phyloP scores from a whole-genome alignment of 2,113 vertebrate genomes.

The Dascyllus trimaculatus region DNA sequence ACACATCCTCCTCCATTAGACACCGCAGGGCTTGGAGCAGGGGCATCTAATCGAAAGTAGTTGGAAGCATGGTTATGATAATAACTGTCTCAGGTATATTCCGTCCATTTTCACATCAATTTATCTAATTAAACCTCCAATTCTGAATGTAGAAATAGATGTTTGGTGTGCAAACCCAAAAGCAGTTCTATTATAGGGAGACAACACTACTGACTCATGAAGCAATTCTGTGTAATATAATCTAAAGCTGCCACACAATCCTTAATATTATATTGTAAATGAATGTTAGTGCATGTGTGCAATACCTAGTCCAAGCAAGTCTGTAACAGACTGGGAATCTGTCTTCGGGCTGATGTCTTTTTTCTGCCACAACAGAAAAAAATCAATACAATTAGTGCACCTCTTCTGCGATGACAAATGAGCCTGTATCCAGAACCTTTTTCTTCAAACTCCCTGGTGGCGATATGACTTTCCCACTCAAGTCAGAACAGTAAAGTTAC shows the following conservation, averaged over 20 bases:
- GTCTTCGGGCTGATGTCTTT: constrained; percentile 87
- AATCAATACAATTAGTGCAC: constrained; percentile 23
- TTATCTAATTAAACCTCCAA: constrained; percentile 7
- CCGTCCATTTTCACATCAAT: neutral
- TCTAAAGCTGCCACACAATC: neutral
- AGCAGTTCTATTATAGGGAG: constrained; percentile 10
- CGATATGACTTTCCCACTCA: constrained; percentile 12
- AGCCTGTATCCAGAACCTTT: constrained; percentile 9
- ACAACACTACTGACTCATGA: neutral
- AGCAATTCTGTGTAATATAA: neutral
- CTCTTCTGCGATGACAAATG: neutral
- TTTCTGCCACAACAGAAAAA: constrained; percentile 70
- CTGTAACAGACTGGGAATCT: constrained; percentile 90
- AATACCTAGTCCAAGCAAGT: constrained; percentile 94
- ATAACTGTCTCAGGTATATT: constrained; percentile 1
- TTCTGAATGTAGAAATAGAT: neutral
- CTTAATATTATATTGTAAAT: neutral
- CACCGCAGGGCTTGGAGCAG: constrained; percentile 76
- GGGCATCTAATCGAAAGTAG: constrained; percentile 59
- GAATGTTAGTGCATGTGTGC: neutral
- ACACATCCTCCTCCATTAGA: constrained; percentile 86
- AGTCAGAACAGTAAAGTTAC: neutral
- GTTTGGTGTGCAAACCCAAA: neutral
- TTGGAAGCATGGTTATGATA: constrained; percentile 5
- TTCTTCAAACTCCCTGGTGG: constrained; percentile 8